These are phyloP conservation scores for Leucophenga varia DNA, from an alignment of 1,140 invertebrate species.

Conservation along the genomic window DNA sequence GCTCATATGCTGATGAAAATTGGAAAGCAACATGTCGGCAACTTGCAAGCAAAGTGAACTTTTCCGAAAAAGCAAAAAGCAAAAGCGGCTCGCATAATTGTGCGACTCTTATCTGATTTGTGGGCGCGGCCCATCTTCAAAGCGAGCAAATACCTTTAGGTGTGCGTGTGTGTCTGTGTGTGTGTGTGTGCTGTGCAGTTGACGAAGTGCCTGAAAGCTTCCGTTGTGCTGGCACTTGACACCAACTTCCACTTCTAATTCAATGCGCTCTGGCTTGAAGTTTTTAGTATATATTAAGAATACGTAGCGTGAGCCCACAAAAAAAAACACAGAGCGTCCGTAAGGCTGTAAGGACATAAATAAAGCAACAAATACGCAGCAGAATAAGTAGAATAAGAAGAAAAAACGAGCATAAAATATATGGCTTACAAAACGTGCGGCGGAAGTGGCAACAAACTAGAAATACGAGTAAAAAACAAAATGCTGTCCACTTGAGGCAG, in stretches of 20 bases:
- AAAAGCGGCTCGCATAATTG: too few relatives aligned
- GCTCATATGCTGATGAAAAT: too few relatives aligned
- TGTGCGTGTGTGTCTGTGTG: neutral
- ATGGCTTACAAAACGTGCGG: slow-evolving; percentile 40
- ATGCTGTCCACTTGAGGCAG: slow-evolving; percentile 41
- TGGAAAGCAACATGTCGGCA: too few relatives aligned
- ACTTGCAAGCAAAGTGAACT: too few relatives aligned
- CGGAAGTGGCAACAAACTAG: slow-evolving; percentile 42
- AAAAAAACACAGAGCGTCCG: neutral
- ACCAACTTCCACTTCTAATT: slow-evolving; percentile 40
- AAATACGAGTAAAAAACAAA: slow-evolving; percentile 32
- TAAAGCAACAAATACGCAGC: slow-evolving; percentile 23
- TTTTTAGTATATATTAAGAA: slow-evolving; percentile 24
- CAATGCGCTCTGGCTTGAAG: slow-evolving; percentile 23
- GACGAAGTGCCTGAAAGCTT: slow-evolving; percentile 51
- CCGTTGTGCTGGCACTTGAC: slow-evolving; percentile 36
- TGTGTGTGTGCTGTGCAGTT: slow-evolving; percentile 24
- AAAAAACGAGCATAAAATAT: slow-evolving; percentile 18
- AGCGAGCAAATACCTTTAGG: neutral
- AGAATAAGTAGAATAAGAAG: slow-evolving; percentile 32
- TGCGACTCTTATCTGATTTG: slow-evolving; percentile 44
- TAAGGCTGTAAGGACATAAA: slow-evolving; percentile 11
- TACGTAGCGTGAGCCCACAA: slow-evolving; percentile 26
- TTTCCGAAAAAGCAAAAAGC: too few relatives aligned
- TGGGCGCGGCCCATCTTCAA: slow-evolving; percentile 17